Evolutionary conservation across 2,797 vertebrate species (phyloP), one percentile per base, ranked within the genome.

Genomic region (Gambusia yucatana): DNA sequence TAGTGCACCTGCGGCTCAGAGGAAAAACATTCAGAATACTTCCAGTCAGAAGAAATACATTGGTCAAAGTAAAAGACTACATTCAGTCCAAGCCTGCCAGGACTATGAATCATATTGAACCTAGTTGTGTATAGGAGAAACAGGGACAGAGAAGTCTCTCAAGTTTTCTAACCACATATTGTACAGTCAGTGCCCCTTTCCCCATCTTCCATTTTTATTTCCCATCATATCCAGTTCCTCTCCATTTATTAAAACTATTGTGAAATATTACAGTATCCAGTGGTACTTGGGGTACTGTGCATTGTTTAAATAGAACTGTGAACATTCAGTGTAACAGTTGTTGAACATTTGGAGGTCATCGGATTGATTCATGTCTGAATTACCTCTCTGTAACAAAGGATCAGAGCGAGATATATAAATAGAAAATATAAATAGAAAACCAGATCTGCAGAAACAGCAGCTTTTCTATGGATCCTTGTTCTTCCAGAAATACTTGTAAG

Each of bases 401-500:
- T 79, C 2, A 73, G 77, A 76, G 69, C 41, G 20, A 48, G 1
- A 28, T 81, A 61, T 76, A 86, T 73, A 73, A 84, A 91, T 85
- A 73, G 77, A 75, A 52, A 63, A 72, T 76, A 86, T 73, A 73
- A 84, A 91, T 85, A 73, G 77, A 75, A 52, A 63, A 72, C 47
- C 75, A 80, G 81, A 83, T 87, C 71, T 78, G 88, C 83, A 90
- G 87, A 91, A 91, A 84, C 63, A 39, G 17, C 82, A 82, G 69
- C 76, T 84, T 71, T 76, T 82, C 84, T 83, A 79, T 86, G 83
- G 86, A 88, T 84, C 79, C 83, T 82, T 86, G 52, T 39, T 65
- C 63, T 82, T 92, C 92, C 91, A 94, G 87, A 91, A 95, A 96
- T 94, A 94, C 75, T 80, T 75, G 25, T 76, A 74, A 13, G 6